Evolutionary conservation across 2,797 vertebrate species (phyloP).

Genomic region (Lutjanus campechanus): DNA sequence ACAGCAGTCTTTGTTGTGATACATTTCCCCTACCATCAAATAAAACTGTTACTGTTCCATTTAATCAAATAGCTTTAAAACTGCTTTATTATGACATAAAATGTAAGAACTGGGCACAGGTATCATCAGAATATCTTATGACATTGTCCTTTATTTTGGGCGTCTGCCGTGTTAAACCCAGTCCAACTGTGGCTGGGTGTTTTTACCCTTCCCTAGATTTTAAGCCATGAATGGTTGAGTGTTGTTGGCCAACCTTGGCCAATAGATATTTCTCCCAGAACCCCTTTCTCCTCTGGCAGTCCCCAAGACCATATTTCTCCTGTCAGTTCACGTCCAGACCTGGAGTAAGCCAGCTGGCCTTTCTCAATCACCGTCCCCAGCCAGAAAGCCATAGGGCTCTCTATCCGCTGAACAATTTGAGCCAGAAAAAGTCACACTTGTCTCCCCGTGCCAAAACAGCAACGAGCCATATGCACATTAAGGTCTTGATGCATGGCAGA

Average conservation of each 20-base stretch:
- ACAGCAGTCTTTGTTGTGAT: constrained; percentile 1
- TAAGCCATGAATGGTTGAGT: constrained; percentile 54
- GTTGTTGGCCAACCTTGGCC: constrained; percentile 63
- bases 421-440: constrained; percentile 68
- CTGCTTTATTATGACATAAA: background rate
- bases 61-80: constrained; percentile 19
- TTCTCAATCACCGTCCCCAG: constrained; percentile 68
- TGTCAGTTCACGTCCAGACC: constrained; percentile 78
- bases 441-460: constrained; percentile 66
- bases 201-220: constrained; percentile 41
- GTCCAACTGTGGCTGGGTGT: constrained; percentile 26
- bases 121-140: constrained; percentile 22
- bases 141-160: constrained; percentile 25
- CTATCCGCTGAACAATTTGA: constrained; percentile 60
- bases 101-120: background rate
- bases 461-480: constrained; percentile 68
- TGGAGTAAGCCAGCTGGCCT: constrained; percentile 80
- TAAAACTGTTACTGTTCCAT: background rate
- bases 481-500: constrained; percentile 62
- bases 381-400: constrained; percentile 76
- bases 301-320: constrained; percentile 79
- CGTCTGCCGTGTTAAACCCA: background rate
- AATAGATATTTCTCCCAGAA: constrained; percentile 67
- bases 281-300: constrained; percentile 78
- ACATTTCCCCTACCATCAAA: constrained; percentile 6